Evolutionary conservation across 2,797 vertebrate species (phyloP).

Genomic region (Peromyscus melanophrys): DNA sequence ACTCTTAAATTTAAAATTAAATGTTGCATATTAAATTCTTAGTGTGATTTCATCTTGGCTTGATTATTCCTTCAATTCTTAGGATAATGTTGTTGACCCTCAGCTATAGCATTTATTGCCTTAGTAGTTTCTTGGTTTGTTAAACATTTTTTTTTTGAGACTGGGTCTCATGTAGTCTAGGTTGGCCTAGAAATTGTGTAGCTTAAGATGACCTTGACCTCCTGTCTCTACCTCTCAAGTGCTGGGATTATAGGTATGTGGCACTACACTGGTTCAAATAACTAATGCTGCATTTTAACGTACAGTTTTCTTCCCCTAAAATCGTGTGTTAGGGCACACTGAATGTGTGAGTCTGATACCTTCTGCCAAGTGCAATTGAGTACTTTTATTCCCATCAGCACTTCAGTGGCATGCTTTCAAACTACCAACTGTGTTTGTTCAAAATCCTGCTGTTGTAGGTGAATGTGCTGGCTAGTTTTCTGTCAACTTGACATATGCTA

Average conservation of each 20-base stretch:
- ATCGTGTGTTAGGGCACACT: not conserved
- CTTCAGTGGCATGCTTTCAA: not conserved
- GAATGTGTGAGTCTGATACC: not conserved
- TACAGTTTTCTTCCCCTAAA: not conserved
- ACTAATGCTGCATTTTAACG: not conserved
- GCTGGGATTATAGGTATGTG: not conserved
- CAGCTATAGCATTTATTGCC: not conserved
- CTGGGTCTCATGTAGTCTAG: not conserved
- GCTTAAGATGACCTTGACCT: not conserved
- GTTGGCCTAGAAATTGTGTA: not conserved
- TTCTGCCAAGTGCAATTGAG: not conserved
- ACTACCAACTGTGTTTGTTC: slow-evolving; percentile 16
- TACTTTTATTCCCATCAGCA: not conserved
- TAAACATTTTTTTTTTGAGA: not conserved
- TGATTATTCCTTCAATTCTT: not conserved
- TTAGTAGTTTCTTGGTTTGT: slow-evolving; percentile 18
- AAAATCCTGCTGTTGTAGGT: not conserved
- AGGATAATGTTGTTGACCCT: not conserved
- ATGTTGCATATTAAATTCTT: not conserved
- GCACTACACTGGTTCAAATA: not conserved
- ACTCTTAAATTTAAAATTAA: not conserved
- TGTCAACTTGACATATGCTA: not conserved
- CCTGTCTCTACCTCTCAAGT: not conserved
- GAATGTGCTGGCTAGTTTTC: not conserved
- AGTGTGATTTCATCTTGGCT: not conserved